A percentile compares a stretch with the other conserved stretches of the same genome.
Conservation (phyloP, 2,113 vertebrate genomes). For the Calypte anna region DNA sequence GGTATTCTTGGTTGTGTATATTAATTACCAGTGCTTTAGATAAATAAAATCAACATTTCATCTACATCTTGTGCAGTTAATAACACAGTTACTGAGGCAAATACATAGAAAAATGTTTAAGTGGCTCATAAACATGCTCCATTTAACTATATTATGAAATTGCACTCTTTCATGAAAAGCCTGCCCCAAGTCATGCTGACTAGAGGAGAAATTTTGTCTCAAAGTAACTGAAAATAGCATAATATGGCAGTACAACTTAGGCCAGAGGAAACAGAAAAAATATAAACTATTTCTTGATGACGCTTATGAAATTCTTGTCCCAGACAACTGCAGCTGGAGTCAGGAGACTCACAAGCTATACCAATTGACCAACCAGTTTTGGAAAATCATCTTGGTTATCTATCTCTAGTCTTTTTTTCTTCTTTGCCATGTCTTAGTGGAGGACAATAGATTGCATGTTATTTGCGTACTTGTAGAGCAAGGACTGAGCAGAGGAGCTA, state of each 20-base stretch:
- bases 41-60: constrained; percentile 2
- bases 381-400: not conserved
- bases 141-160: constrained; percentile 33
- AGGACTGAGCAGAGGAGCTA: not conserved
- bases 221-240: not conserved
- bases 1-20: not conserved
- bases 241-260: not conserved
- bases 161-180: not conserved
- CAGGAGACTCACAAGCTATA: not conserved
- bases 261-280: not conserved
- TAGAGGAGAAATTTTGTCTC: constrained; percentile 3
- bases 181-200: not conserved
- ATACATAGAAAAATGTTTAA: not conserved
- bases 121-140: constrained; percentile 16
- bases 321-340: not conserved
- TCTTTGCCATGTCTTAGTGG: not conserved
- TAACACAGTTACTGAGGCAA: constrained; percentile 23
- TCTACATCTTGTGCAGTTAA: not conserved
- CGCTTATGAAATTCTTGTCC: not conserved
- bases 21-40: not conserved
- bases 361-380: not conserved
- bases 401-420: not conserved
- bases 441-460: not conserved
- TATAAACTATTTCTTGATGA: not conserved
- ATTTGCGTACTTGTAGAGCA: not conserved